Conservation (phyloP, 2,797 vertebrate genomes). For the Tragelaphus oryx region DNA sequence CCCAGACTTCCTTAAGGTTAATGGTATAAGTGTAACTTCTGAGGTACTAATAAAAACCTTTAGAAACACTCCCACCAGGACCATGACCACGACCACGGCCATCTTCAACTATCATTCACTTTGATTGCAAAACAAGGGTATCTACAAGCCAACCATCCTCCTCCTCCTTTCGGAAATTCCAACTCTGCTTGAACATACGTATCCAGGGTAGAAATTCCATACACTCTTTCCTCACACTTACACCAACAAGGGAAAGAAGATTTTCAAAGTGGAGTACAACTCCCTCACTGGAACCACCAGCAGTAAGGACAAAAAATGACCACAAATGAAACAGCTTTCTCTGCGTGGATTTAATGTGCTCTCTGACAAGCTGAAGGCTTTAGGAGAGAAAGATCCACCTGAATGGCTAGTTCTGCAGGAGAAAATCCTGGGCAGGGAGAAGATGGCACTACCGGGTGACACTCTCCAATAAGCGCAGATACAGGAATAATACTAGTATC, state of each 20-base stretch:
- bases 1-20: neutral
- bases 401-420: neutral
- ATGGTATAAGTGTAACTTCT: neutral
- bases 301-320: neutral
- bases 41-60: neutral
- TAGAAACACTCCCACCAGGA: neutral
- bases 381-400: too few species aligned
- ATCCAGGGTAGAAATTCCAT: neutral
- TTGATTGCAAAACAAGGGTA: neutral
- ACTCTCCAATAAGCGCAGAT: neutral
- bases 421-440: neutral
- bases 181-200: neutral
- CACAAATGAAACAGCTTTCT: neutral
- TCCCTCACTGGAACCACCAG: neutral
- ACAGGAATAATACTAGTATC: neutral
- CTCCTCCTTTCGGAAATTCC: neutral
- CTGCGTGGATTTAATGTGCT: neutral
- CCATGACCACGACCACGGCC: rapidly evolving
- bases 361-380: neutral
- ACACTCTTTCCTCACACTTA: neutral
- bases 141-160: neutral
- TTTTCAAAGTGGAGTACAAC: neutral
- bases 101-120: too few species aligned
- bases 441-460: neutral
- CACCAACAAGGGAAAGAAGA: neutral